Percentiles rank a stretch among this genome's conserved stretches.
These are phyloP conservation scores for Mesocricetus auratus DNA, from an alignment of 2,113 vertebrate species.

Conservation along the genomic window DNA sequence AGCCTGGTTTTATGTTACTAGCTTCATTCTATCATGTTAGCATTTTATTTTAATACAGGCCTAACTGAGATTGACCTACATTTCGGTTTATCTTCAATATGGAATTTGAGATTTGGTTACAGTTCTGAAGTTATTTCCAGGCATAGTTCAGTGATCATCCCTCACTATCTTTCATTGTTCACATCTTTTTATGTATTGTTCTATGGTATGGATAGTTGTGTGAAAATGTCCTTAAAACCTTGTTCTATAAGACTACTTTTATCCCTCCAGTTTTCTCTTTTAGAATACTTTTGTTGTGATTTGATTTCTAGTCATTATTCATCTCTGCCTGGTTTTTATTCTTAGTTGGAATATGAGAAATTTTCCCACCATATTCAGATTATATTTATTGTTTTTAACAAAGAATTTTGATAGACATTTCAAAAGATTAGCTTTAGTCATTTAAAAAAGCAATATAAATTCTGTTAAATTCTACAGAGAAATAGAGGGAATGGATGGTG, in stretches of 20 bases:
- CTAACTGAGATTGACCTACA: conserved; percentile 53
- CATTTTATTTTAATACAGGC: conserved; percentile 67
- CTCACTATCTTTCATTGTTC: conserved; percentile 34
- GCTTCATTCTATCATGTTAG: conserved; percentile 52
- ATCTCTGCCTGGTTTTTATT: conserved; percentile 66
- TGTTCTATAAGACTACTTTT: conserved; percentile 9
- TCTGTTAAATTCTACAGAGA: conserved; percentile 76
- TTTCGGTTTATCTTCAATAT: conserved; percentile 69
- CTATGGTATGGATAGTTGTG: conserved; percentile 4
- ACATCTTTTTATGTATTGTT: conserved; percentile 4
- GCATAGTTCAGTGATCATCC: conserved; percentile 33
- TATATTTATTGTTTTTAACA: conserved; percentile 65
- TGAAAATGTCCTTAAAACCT: conserved; percentile 58
- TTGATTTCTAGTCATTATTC: conserved; percentile 63
- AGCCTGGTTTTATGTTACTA: conserved; percentile 56
- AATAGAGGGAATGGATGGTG: conserved; percentile 60
- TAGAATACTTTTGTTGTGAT: conserved; percentile 42
- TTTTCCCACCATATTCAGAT: conserved; percentile 17
- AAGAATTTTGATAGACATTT: conserved; percentile 70
- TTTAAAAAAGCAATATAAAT: conserved; percentile 65
- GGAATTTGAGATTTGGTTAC: conserved; percentile 62
- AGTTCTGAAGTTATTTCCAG: conserved; percentile 55
- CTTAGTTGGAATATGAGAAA: conserved; percentile 55
- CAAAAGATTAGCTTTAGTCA: conserved; percentile 68
- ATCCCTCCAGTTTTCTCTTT: conserved; percentile 26